Evolutionary conservation across 1,140 invertebrate genomes (phyloP), one percentile per base, ranked within the genome.

Genomic region (Metaphire vulgaris): DNA sequence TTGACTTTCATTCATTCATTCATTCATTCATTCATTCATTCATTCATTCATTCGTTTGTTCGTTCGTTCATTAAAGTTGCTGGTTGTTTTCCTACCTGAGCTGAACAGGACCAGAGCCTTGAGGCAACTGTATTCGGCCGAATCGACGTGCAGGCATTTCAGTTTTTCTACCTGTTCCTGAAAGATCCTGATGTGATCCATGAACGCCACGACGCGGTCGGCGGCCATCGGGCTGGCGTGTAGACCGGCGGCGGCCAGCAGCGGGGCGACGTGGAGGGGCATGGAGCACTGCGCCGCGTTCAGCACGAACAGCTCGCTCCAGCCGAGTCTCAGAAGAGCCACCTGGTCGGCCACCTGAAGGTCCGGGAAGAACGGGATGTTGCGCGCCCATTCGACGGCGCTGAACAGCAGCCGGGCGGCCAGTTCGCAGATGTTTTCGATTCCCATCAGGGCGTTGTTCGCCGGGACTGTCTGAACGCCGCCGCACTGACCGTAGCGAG

Each of bases 81-180:
- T n/a, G n/a, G n/a, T n/a, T n/a, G n/a, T n/a, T n/a, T n/a, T n/a
- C n/a, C n/a, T n/a, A 99, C 96, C 97, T 90, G 96, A 96, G 82
- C 95, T 97, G 90, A 98, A 99, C 84, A 98, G 92, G 82, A 98
- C 96, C 87, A 98, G 98, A 78, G 96, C 96, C 89, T 98, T 99
- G 85, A 99, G 90, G 88, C 96, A 98, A 87, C 93, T 96, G 88
- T 98, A 98, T 88, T 99, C 97, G 69, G 96, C 96, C 1, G 94
- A 94, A 87, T 99, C 97, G 74, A 98, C 94, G 86, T 98, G 95
- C 69, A 98, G 91, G 29, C 92, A 93, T 89, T 97, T 98, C 82
- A 99, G 89, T 87, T 98, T 98, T 88, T 99, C 97, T 85, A 98
- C 95, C 89, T 98, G 95, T 87, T 97, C 95, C 84, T 92, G 91